Percentiles rank a stretch among this genome's conserved stretches.
Conservation (phyloP, 2,888 invertebrate genomes). For the Synergus itoensis region DNA sequence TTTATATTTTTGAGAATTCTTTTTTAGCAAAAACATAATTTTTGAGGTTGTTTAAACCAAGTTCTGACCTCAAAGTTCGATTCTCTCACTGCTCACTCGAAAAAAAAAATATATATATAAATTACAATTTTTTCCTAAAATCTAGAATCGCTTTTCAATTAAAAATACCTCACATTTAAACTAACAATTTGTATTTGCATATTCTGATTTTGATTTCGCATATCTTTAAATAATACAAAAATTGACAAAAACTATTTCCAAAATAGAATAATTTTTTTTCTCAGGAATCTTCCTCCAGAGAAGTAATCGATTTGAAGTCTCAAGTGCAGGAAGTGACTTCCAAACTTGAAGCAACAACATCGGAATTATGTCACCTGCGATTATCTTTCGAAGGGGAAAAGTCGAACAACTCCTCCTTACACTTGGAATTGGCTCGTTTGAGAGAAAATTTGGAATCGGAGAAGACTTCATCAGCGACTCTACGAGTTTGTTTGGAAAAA, state of each 20-base stretch:
- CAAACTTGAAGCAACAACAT: slow-evolving; percentile 61
- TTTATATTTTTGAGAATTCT: no score
- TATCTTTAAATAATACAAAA: neutral
- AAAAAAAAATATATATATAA: no score
- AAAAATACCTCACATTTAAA: neutral
- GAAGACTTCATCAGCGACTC: slow-evolving; percentile 61
- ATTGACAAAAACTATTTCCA: neutral
- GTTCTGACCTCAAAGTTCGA: no score
- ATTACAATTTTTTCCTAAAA: no score
- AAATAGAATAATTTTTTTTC: slow-evolving; percentile 41
- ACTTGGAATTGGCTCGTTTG: slow-evolving; percentile 69
- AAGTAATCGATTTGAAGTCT: slow-evolving; percentile 65
- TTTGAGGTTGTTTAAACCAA: no score
- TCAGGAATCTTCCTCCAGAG: slow-evolving; percentile 70
- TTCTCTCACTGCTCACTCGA: no score
- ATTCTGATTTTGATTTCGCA: neutral
- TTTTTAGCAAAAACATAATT: no score
- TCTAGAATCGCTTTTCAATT: neutral
- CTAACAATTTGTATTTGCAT: neutral
- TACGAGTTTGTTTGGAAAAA: slow-evolving; percentile 70
- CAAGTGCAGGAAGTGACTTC: slow-evolving; percentile 65
- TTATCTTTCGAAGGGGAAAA: slow-evolving; percentile 68
- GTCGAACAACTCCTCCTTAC: slow-evolving; percentile 68
- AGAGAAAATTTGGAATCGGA: slow-evolving; percentile 70
- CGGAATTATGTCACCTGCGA: slow-evolving; percentile 65